Percentiles rank a stretch among this genome's conserved stretches.
phyloP scores from a whole-genome alignment of 2,113 vertebrate genomes.

The Platichthys stellatus region DNA sequence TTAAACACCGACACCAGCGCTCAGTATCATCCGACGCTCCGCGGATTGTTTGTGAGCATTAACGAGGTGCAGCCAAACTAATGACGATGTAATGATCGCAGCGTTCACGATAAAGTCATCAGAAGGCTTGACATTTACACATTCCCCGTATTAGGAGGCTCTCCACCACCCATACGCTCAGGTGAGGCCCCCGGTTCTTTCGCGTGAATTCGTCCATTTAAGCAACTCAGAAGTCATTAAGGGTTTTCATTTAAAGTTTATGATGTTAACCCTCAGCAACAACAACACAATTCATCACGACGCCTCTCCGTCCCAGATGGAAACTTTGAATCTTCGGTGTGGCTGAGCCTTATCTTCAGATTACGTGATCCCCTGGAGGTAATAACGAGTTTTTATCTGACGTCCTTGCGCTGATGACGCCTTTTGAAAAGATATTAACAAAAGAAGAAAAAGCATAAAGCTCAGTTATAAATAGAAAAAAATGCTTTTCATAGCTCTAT shows the following conservation, averaged over 20 bases:
- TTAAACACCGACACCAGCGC: constrained; percentile 75
- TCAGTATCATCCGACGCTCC: constrained; percentile 75
- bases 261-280: constrained; percentile 30
- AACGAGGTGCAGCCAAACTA: constrained; percentile 79
- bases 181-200: constrained; percentile 38
- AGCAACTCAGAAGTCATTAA: constrained; percentile 49
- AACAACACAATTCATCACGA: constrained; percentile 26
- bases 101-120: constrained; percentile 74
- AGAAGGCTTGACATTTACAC: constrained; percentile 70
- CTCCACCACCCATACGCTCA: constrained; percentile 47
- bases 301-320: constrained; percentile 10
- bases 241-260: constrained; percentile 30
- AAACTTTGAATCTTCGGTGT: constrained; percentile 29
- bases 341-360: background rate
- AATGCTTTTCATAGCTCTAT: background rate
- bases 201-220: constrained; percentile 34
- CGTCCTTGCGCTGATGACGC: background rate
- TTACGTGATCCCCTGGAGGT: constrained; percentile 8
- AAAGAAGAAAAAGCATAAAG: background rate
- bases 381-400: background rate
- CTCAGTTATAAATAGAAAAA: background rate
- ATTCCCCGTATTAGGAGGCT: constrained; percentile 43
- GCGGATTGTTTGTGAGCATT: constrained; percentile 75
- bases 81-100: constrained; percentile 80
- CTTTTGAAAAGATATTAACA: background rate